Evolutionary conservation across 2,113 vertebrate species (phyloP).

Genomic region (Ursus arctos): DNA sequence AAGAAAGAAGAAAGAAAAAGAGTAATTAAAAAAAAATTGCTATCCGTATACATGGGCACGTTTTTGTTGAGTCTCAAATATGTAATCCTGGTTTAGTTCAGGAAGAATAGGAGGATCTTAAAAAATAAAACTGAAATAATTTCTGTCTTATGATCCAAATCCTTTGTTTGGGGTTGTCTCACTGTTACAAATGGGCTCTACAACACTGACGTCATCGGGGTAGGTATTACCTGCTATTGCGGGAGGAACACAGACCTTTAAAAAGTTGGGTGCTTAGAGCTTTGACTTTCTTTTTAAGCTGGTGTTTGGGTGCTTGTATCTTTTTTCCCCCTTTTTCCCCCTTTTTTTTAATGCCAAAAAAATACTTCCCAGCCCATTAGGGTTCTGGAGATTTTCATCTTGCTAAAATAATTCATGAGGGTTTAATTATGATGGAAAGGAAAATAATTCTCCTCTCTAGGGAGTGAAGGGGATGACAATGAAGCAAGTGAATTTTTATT

Average conservation of each 20-base stretch:
- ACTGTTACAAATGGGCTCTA: conserved; percentile 67
- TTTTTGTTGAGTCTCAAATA: conserved; percentile 54
- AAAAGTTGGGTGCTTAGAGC: conserved; percentile 62
- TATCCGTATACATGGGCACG: not conserved
- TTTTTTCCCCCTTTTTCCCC: not conserved
- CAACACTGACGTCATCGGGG: conserved; percentile 74
- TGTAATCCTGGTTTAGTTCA: conserved; percentile 3
- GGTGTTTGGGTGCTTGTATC: not conserved
- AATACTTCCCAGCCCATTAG: not conserved
- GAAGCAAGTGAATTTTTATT: not conserved
- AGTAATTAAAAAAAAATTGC: not conserved
- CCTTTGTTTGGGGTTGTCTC: conserved; percentile 80
- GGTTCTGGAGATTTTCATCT: conserved; percentile 44
- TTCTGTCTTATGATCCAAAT: conserved; percentile 62
- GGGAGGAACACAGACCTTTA: not conserved
- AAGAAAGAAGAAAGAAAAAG: conserved; percentile 22
- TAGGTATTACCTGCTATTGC: conserved; percentile 65
- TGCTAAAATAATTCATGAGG: not conserved
- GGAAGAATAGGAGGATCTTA: not conserved
- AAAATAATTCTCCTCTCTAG: not conserved
- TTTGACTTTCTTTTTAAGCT: conserved; percentile 32
- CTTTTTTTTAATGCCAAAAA: not conserved
- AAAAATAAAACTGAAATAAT: conserved; percentile 47
- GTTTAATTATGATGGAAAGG: conserved; percentile 46
- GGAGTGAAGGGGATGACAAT: not conserved